A percentile compares a stretch with the other conserved stretches of the same genome.
Conservation (phyloP, 2,113 vertebrate genomes). For the Brachyhypopomus occidentalis region DNA sequence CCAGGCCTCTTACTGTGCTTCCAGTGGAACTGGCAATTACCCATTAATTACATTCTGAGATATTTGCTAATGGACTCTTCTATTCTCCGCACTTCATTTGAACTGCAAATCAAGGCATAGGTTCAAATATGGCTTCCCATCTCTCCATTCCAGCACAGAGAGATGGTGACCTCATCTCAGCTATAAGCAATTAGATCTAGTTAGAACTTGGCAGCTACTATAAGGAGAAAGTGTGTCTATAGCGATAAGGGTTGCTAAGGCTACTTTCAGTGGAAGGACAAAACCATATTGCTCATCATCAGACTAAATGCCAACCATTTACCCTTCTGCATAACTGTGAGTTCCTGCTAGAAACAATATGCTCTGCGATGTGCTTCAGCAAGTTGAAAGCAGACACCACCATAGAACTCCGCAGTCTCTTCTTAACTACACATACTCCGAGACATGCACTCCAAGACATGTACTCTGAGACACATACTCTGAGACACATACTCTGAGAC, state of each 20-base stretch:
- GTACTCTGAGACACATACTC: no score
- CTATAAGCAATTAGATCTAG: conserved; percentile 59
- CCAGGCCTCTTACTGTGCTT: conserved; percentile 49
- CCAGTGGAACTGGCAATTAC: conserved; percentile 69
- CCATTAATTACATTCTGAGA: conserved; percentile 67
- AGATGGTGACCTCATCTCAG: conserved; percentile 64
- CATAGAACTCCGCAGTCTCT: no score
- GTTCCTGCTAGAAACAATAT: not conserved
- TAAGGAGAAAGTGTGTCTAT: conserved; percentile 41
- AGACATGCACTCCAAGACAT: no score
- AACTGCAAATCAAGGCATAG: conserved; percentile 65
- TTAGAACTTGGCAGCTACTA: conserved; percentile 44
- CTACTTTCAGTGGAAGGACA: not conserved
- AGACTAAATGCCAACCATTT: not conserved
- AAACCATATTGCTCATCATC: conserved; percentile 8
- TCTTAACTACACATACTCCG: no score
- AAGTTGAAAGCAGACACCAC: not conserved
- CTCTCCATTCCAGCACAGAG: conserved; percentile 43
- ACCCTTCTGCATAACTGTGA: not conserved
- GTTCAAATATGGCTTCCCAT: conserved; percentile 42
- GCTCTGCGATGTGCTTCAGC: not conserved
- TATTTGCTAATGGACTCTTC: conserved; percentile 71
- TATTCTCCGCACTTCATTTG: conserved; percentile 63
- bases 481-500: no score
- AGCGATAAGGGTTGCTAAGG: conserved; percentile 11